Conservation (phyloP, 2,797 vertebrate genomes). For the Tokudaia muenninki region DNA sequence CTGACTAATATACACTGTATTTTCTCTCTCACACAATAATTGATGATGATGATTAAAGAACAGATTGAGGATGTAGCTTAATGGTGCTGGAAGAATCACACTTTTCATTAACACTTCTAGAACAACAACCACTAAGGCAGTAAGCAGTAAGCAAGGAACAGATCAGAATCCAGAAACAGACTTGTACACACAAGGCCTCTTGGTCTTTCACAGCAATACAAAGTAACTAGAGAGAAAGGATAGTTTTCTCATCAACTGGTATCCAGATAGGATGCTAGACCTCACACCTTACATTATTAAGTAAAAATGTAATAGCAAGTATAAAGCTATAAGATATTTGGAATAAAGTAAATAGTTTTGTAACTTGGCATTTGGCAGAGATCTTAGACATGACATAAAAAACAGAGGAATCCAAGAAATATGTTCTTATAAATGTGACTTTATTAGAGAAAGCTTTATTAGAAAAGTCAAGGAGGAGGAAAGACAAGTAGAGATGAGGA, state of each 20-base stretch:
- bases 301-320: not conserved
- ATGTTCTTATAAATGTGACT: not conserved
- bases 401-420: not conserved
- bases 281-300: not conserved
- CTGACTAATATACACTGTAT: not conserved
- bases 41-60: not conserved
- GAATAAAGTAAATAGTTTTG: not conserved
- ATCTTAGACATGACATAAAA: not conserved
- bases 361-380: not conserved
- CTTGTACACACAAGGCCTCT: not conserved
- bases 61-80: not conserved
- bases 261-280: too few relatives aligned
- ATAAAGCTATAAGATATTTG: not conserved
- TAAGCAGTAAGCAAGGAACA: too few relatives aligned
- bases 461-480: not conserved
- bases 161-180: not conserved
- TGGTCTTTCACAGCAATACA: not conserved
- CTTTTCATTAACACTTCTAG: not conserved
- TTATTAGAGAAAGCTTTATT: not conserved
- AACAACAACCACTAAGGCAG: not conserved
- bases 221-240: not conserved
- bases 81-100: not conserved
- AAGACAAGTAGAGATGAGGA: not conserved
- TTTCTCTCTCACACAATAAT: not conserved
- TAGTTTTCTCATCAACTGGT: not conserved